Conservation (phyloP, 2,888 invertebrate genomes). For the Eumerus sabulonum region DNA sequence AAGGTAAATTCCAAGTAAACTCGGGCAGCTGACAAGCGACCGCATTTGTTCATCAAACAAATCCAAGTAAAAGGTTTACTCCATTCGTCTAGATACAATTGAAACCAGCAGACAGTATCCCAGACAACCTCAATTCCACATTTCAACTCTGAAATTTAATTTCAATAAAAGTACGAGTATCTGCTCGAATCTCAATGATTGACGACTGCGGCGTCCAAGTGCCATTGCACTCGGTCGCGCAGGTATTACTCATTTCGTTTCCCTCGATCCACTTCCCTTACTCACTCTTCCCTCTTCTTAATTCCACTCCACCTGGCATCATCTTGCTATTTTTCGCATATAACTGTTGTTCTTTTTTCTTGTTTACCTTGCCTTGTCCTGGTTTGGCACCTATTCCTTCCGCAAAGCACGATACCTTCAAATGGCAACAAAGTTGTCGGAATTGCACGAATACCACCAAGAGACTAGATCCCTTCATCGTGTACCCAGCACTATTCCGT, state of each 20-base stretch:
- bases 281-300: slow-evolving; percentile 39
- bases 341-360: slow-evolving; percentile 53
- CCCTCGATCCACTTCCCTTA: slow-evolving; percentile 25
- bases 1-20: too few relatives aligned
- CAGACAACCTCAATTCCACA: too few relatives aligned
- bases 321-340: slow-evolving; percentile 45
- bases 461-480: too few relatives aligned
- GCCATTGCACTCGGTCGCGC: slow-evolving; percentile 48
- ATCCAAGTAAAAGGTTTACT: too few relatives aligned
- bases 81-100: too few relatives aligned
- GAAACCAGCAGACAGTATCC: too few relatives aligned
- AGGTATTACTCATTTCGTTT: too few relatives aligned
- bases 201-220: slow-evolving; percentile 33
- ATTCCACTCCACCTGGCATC: slow-evolving; percentile 59
- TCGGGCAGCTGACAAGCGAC: too few relatives aligned
- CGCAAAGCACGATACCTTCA: too few relatives aligned
- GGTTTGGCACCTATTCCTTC: slow-evolving; percentile 1
- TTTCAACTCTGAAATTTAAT: slow-evolving; percentile 42
- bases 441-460: slow-evolving; percentile 42
- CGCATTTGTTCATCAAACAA: too few relatives aligned
- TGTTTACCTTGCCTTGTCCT: slow-evolving; percentile 1
- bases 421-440: slow-evolving; percentile 59
- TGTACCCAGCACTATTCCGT: too few relatives aligned
- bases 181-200: too few relatives aligned
- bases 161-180: slow-evolving; percentile 46